A percentile compares a stretch with the other conserved stretches of the same genome.
Conservation (phyloP, 2,113 vertebrate species). For the Corvus cornix region DNA sequence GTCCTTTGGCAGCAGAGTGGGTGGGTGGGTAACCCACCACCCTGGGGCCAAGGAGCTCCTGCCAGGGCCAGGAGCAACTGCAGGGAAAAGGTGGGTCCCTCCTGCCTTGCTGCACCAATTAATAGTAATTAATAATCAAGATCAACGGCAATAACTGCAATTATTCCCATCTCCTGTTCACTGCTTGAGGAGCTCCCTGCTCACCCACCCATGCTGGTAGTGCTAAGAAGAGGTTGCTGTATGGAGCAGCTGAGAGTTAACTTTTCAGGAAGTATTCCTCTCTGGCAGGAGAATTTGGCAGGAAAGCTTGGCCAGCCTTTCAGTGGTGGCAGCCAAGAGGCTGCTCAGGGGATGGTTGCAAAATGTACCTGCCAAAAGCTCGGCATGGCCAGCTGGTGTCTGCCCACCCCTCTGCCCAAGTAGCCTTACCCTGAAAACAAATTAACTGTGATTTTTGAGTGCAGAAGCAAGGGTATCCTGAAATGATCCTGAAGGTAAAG, state of each 20-base stretch:
- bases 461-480: neutral
- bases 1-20: neutral
- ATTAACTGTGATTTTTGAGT: neutral
- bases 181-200: neutral
- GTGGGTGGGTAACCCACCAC: neutral
- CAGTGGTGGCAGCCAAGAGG: slow-evolving; percentile 26
- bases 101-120: neutral
- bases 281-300: slow-evolving; percentile 13
- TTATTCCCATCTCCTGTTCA: neutral
- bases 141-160: neutral
- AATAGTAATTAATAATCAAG: neutral
- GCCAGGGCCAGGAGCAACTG: neutral
- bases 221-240: neutral
- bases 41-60: neutral
- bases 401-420: neutral
- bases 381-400: neutral
- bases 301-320: slow-evolving; percentile 27
- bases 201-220: neutral
- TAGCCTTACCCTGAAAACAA: neutral
- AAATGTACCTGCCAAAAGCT: neutral
- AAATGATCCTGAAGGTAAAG: neutral
- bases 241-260: slow-evolving; percentile 21
- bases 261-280: slow-evolving; percentile 24
- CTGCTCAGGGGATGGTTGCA: neutral
- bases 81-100: neutral